A percentile compares a stretch with the other conserved stretches of the same genome.
Conservation (phyloP, 2,797 vertebrate species). For the Silurus lanzhouensis region DNA sequence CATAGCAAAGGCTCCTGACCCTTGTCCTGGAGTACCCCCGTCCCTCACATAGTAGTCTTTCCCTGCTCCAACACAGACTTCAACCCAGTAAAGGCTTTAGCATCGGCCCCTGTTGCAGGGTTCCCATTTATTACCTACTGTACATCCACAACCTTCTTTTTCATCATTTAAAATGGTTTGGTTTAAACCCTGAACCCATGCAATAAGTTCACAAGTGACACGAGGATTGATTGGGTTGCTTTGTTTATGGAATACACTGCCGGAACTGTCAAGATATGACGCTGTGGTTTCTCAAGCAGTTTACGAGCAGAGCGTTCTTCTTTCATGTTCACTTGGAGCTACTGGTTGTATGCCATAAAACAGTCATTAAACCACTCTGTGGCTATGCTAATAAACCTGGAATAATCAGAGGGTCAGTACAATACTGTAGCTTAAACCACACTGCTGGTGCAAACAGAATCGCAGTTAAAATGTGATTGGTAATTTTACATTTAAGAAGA, state of each 20-base stretch:
- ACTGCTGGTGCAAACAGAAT: not conserved
- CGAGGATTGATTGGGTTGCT: not conserved
- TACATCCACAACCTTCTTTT: no score
- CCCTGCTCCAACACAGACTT: not conserved
- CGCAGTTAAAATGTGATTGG: not conserved
- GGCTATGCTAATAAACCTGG: not conserved
- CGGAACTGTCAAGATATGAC: not conserved
- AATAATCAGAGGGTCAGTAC: not conserved
- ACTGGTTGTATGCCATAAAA: not conserved
- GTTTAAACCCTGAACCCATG: constrained; percentile 10
- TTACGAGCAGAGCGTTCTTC: not conserved
- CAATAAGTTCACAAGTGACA: not conserved
- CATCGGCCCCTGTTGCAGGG: no score
- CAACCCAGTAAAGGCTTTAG: not conserved
- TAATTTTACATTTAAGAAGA: not conserved
- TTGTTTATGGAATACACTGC: not conserved
- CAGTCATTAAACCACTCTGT: not conserved
- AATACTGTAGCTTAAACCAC: not conserved
- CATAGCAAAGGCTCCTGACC: not conserved
- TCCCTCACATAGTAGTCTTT: not conserved
- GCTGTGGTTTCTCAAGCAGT: not conserved
- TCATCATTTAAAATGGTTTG: no score
- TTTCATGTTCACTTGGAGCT: not conserved
- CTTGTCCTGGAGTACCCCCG: not conserved
- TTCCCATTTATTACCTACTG: no score